Conservation (phyloP, 1,140 invertebrate species). For the Diachasmimorpha longicaudata region DNA sequence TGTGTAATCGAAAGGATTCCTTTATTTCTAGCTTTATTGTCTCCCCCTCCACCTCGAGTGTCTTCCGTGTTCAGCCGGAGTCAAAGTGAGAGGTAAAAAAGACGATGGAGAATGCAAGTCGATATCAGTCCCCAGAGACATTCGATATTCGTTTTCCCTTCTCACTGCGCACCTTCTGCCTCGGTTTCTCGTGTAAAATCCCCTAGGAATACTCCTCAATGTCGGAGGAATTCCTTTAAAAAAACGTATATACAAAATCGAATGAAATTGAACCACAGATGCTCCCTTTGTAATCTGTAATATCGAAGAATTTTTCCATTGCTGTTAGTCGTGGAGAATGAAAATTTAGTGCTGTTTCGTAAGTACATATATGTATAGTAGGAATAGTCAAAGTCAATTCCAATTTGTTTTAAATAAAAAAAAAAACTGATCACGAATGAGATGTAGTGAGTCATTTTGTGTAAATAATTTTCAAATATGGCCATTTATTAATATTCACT, state of each 20-base stretch:
- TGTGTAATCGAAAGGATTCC: conserved; percentile 1
- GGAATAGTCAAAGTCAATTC: too few species aligned
- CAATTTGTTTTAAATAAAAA: too few species aligned
- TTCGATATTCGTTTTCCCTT: conserved; percentile 20
- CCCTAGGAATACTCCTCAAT: neutral
- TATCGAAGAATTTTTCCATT: neutral
- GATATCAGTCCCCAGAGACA: conserved; percentile 22
- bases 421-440: too few species aligned
- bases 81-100: neutral
- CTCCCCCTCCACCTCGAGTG: neutral
- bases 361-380: too few species aligned
- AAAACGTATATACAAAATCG: neutral
- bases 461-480: too few species aligned
- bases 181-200: neutral
- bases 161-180: neutral
- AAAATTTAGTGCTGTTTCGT: too few species aligned
- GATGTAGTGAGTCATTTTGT: too few species aligned
- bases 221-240: neutral
- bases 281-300: neutral
- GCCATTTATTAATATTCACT: too few species aligned
- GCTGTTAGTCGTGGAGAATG: neutral
- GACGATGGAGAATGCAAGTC: conserved; percentile 18
- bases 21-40: neutral
- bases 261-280: neutral
- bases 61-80: neutral